Percentiles rank a stretch among this genome's conserved stretches.
Conservation (phyloP, 2,113 vertebrate genomes). For the Australoheros scitulus region DNA sequence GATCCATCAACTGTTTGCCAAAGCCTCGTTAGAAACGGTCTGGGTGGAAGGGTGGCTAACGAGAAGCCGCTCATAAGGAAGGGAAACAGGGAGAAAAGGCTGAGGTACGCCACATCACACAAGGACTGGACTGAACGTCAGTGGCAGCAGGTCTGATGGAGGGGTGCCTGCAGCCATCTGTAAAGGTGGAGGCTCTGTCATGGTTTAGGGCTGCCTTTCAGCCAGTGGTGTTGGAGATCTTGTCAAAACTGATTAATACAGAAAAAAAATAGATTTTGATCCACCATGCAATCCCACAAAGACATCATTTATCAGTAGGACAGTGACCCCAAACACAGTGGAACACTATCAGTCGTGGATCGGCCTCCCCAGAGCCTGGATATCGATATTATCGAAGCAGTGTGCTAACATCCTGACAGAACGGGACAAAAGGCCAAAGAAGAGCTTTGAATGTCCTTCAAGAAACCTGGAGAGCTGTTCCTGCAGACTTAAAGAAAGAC, state of each 20-base stretch:
- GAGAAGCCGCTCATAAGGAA: neutral
- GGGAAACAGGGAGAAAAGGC: neutral
- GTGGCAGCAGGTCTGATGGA: neutral
- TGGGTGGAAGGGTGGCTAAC: neutral
- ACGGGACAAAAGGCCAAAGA: too few relatives aligned
- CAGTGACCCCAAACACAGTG: neutral
- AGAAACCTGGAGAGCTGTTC: too few relatives aligned
- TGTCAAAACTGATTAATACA: neutral
- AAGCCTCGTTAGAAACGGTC: neutral
- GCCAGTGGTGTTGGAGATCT: neutral
- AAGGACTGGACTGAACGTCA: neutral
- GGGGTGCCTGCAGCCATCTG: neutral
- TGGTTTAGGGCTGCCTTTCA: neutral
- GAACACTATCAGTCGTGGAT: neutral
- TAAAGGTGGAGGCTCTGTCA: neutral
- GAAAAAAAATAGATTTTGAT: neutral
- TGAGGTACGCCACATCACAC: neutral
- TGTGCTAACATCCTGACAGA: too few relatives aligned
- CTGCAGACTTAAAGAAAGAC: too few relatives aligned
- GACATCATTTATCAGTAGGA: neutral
- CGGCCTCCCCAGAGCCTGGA: neutral
- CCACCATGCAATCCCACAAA: neutral
- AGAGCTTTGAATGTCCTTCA: too few relatives aligned
- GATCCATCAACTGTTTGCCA: neutral
- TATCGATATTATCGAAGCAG: neutral